These are phyloP conservation scores for Bombyx huttoni DNA, from an alignment of 2,888 invertebrate species.

Conservation along the genomic window DNA sequence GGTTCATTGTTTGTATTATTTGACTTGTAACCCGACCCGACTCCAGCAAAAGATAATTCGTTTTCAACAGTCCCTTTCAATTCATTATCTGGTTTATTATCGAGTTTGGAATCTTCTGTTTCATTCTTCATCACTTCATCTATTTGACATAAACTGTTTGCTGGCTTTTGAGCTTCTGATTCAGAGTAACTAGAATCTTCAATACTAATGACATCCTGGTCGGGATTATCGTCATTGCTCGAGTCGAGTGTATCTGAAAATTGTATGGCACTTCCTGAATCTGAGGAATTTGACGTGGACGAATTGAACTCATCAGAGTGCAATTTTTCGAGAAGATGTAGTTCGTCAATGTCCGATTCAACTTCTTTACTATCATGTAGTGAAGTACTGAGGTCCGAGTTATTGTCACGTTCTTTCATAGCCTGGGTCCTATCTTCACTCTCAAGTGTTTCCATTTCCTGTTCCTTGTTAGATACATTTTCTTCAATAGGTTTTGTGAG, in stretches of 20 bases:
- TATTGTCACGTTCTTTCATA: background rate
- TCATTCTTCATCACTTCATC: constrained; percentile 1
- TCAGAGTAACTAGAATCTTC: constrained; percentile 62
- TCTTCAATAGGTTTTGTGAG: background rate
- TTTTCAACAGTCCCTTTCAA: constrained; percentile 4
- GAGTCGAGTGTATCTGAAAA: constrained; percentile 46
- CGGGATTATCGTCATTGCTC: constrained; percentile 21
- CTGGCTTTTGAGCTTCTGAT: constrained; percentile 26
- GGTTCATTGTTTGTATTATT: constrained; percentile 10
- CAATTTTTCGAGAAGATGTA: constrained; percentile 48
- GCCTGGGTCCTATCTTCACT: constrained; percentile 5
- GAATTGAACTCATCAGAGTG: constrained; percentile 36
- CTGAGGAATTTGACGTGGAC: constrained; percentile 37
- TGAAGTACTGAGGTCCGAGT: constrained; percentile 9
- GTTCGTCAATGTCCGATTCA: constrained; percentile 50
- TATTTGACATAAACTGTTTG: constrained; percentile 4
- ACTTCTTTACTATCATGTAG: constrained; percentile 25
- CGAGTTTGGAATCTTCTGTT: constrained; percentile 3
- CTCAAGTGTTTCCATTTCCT: background rate
- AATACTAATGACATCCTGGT: constrained; percentile 51
- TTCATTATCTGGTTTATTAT: constrained; percentile 3
- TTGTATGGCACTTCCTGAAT: constrained; percentile 40
- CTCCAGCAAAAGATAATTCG: too few species aligned
- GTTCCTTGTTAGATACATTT: background rate
- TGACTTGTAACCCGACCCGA: too few species aligned